phyloP scores from a whole-genome alignment of 2,797 vertebrate genomes.

The Xenopus petersii region DNA sequence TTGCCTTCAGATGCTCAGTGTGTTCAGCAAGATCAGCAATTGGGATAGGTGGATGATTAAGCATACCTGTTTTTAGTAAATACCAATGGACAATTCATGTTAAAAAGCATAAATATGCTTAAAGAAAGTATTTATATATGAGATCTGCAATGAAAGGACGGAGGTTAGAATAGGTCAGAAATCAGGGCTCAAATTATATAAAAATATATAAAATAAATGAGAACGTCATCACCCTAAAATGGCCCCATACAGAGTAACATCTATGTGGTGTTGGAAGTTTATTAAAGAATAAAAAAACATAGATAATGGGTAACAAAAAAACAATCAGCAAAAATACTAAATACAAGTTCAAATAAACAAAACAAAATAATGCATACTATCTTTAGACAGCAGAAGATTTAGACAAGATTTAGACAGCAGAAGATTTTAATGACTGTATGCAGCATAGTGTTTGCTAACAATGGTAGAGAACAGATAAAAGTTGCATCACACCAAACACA shows the following conservation, averaged over 20 bases:
- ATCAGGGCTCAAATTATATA: slow-evolving; percentile 77
- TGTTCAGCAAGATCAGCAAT: slow-evolving; percentile 92
- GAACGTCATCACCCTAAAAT: slow-evolving; percentile 48
- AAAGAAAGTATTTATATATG: slow-evolving; percentile 56
- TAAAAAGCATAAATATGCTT: slow-evolving; percentile 2
- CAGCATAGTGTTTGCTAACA: too few species aligned
- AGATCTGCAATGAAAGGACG: slow-evolving; percentile 62
- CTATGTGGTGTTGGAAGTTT: background rate
- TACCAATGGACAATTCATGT: slow-evolving; percentile 22
- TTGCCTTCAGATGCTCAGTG: slow-evolving; percentile 94
- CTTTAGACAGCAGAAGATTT: too few species aligned
- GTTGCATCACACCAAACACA: too few species aligned
- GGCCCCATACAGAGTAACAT: slow-evolving; percentile 52
- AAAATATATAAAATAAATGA: slow-evolving; percentile 52
- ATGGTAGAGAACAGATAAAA: too few species aligned
- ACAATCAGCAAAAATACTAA: background rate
- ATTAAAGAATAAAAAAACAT: slow-evolving; percentile 2
- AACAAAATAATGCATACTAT: background rate
- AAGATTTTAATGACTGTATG: too few species aligned
- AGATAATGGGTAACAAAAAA: background rate
- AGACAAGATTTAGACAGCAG: too few species aligned
- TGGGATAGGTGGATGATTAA: slow-evolving; percentile 94
- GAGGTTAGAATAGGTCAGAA: slow-evolving; percentile 61
- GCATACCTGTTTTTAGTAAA: slow-evolving; percentile 80
- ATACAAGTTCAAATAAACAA: background rate